A percentile compares a stretch with the other conserved stretches of the same genome.
These are phyloP conservation scores for Apamea monoglypha DNA, from an alignment of 2,888 invertebrate genomes.

Conservation along the genomic window DNA sequence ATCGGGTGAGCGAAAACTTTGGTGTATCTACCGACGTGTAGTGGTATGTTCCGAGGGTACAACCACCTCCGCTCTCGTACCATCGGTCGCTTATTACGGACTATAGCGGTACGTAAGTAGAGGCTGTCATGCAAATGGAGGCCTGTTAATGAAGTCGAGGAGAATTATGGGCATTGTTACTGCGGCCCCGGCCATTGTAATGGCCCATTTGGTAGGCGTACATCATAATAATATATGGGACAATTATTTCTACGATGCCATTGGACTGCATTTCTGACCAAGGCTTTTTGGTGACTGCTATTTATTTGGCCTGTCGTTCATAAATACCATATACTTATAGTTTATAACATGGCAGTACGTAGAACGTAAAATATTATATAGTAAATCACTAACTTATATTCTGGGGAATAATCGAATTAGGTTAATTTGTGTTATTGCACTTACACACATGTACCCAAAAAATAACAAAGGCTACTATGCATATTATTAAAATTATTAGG, in stretches of 20 bases:
- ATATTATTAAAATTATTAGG: not conserved
- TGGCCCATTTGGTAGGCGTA: conserved; percentile 88
- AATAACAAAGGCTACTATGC: not conserved
- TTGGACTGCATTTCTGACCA: conserved; percentile 82
- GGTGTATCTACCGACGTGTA: conserved; percentile 59
- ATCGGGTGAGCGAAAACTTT: conserved; percentile 33
- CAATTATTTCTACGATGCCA: conserved; percentile 83
- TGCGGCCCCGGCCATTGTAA: conserved; percentile 85
- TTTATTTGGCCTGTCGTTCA: conserved; percentile 65
- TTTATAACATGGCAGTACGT: conserved; percentile 25
- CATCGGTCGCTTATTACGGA: conserved; percentile 80
- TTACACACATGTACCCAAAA: not conserved
- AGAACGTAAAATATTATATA: conserved; percentile 15
- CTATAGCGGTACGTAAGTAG: conserved; percentile 80
- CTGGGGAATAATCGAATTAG: not conserved
- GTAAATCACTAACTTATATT: not conserved
- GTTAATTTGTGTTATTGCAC: not conserved
- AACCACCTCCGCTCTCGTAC: conserved; percentile 77
- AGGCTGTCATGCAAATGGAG: conserved; percentile 90
- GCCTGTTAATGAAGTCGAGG: conserved; percentile 90
- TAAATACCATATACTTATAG: conserved; percentile 44
- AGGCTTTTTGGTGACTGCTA: conserved; percentile 71
- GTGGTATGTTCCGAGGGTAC: conserved; percentile 72
- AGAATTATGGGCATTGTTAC: conserved; percentile 90
- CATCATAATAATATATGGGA: conserved; percentile 88